These are phyloP conservation scores for Platycercus adscitus DNA, from an alignment of 2,113 vertebrate species.

Conservation along the genomic window DNA sequence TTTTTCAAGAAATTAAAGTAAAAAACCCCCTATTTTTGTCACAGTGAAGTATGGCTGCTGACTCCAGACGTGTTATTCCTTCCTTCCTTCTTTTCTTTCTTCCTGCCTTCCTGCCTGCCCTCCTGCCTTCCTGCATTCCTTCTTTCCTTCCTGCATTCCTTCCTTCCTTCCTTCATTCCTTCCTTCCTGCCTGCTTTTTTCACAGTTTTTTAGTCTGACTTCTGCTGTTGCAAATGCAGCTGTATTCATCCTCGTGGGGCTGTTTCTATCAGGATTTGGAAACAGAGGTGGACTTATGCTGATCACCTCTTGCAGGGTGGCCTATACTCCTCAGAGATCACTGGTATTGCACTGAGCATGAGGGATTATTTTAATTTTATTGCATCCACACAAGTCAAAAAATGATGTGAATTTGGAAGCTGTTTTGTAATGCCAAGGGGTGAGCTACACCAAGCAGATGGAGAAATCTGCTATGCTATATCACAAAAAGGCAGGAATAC, in stretches of 20 bases:
- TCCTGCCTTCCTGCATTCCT: too few species aligned
- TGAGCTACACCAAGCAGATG: background rate
- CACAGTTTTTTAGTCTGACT: background rate
- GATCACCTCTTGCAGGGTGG: background rate
- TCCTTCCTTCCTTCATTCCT: background rate
- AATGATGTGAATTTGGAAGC: background rate
- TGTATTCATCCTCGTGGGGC: background rate
- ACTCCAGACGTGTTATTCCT: background rate
- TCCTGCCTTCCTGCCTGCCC: too few species aligned
- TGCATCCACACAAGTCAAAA: background rate
- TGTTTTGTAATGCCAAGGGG: background rate
- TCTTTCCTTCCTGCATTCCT: background rate
- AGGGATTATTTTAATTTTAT: background rate
- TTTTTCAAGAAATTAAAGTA: background rate
- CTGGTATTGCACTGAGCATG: background rate
- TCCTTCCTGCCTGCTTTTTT: background rate
- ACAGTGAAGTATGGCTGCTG: background rate
- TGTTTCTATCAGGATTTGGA: background rate
- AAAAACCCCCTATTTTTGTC: background rate
- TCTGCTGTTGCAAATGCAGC: background rate
- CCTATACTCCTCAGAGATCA: background rate
- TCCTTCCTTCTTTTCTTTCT: background rate
- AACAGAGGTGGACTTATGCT: background rate
- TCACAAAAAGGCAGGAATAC: background rate
- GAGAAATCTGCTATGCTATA: background rate